Base-by-base conservation (phyloP, 2,113 vertebrate genomes). In the Meles meles region DNA sequence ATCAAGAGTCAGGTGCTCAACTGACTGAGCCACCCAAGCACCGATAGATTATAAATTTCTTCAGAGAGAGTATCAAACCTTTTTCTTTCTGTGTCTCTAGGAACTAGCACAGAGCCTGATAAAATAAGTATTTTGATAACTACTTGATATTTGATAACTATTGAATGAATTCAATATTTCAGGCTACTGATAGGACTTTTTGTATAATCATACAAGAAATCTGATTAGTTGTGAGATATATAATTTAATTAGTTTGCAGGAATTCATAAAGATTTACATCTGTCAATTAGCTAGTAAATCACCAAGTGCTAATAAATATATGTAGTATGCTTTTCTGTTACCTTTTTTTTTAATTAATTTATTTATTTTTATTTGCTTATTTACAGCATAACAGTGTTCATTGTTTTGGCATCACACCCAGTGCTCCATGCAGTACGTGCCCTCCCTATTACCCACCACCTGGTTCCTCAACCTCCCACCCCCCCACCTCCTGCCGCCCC, bases 141-240 rank as follows among this genome's bases (percentile, higher is more conserved):
- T 87, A 85, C 15, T 96, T 96, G 37, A n/a, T n/a, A n/a, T n/a
- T 89, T 85, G 37, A 34, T 84, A 93, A 97, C 79, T 87, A 85
- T 65, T 80, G 47, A 94, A 63, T 93, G 42, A 86, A 90, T 87
- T 83, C 12, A 79, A 14, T 84, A 77, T 79, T 96, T 83, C 94
- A 93, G 47, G n/a, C n/a, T 86, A 86, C 44, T 79, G 57, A 83
- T 67, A 76, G 15, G 23, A 72, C 65, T 42, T 88, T 88, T 88
- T 94, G 55, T 93, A 65, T 80, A 21, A 47, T 81, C 34, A 77
- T 47, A 20, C 20, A 95, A 90, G 37, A 88, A 93, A 57, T 95
- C 18, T 93, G 42, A 89, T 80, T 74, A 86, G 21, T 93, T 88
- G 31, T 89, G 37, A 92, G 12, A 69, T 29, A 84, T 31, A 29